Evolutionary conservation across 2,797 vertebrate genomes (phyloP).

Genomic region (Cirrhinus molitorella): DNA sequence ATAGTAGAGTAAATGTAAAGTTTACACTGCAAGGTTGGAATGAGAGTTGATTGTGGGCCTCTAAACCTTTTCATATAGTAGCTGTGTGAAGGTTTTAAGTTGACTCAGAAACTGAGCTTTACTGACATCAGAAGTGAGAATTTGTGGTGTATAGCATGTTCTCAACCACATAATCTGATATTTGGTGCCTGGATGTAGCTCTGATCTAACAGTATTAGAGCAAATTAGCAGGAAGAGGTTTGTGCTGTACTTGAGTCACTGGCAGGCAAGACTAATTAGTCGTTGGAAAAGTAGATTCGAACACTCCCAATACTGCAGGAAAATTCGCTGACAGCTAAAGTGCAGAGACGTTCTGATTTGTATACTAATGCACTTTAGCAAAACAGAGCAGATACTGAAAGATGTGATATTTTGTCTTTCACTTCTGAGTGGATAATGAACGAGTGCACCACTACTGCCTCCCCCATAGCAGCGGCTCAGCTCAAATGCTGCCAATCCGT

Average conservation of each 20-base stretch:
- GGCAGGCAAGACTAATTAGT: slow-evolving; percentile 1
- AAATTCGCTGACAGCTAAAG: slow-evolving; percentile 34
- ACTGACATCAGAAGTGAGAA: slow-evolving; percentile 7
- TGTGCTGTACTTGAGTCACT: slow-evolving; percentile 7
- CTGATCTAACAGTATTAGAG: slow-evolving; percentile 9
- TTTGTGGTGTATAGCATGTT: neutral
- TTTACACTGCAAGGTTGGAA: slow-evolving; percentile 1
- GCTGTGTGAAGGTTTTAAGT: neutral
- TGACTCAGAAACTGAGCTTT: neutral
- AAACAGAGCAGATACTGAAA: neutral
- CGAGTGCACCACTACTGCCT: neutral
- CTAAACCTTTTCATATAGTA: neutral
- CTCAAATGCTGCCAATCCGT: neutral
- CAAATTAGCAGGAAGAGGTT: slow-evolving; percentile 15
- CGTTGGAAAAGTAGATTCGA: neutral
- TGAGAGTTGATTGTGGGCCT: neutral
- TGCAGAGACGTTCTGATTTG: slow-evolving; percentile 29
- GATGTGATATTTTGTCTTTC: slow-evolving; percentile 11
- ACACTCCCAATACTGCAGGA: slow-evolving; percentile 4
- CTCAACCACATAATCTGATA: neutral
- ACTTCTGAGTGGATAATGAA: slow-evolving; percentile 2
- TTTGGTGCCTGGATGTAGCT: neutral
- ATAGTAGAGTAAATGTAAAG: neutral
- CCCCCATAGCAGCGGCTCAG: neutral
- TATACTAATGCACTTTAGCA: slow-evolving; percentile 23